Evolutionary conservation across 1,140 invertebrate species (phyloP).

Genomic region (Muscidifurax raptorellus): DNA sequence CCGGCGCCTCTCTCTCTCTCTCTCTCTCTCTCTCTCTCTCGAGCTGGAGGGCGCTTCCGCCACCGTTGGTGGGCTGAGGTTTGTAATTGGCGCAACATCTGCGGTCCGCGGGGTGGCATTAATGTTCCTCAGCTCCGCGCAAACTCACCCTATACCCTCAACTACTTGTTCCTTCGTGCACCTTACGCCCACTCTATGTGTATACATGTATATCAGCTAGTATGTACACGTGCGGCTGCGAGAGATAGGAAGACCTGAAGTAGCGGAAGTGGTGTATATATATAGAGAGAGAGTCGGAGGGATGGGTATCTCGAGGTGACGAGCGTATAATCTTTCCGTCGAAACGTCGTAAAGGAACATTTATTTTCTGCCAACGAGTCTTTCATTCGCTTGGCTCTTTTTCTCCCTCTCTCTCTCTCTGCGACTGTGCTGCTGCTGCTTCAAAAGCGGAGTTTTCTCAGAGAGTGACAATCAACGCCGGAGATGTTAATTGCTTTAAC

Average conservation of each 20-base stretch:
- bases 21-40: not conserved
- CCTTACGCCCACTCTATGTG: not conserved
- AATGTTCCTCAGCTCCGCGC: slow-evolving; percentile 67
- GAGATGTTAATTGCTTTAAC: slow-evolving; percentile 12
- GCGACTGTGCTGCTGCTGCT: not conserved
- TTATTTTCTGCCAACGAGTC: slow-evolving; percentile 32
- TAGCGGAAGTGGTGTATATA: not conserved
- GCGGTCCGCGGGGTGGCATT: slow-evolving; percentile 73
- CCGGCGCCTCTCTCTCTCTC: not conserved
- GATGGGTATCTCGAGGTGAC: slow-evolving; percentile 13
- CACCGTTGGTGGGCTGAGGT: slow-evolving; percentile 61
- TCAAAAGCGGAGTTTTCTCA: not conserved
- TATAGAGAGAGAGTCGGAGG: not conserved
- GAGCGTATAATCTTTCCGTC: slow-evolving; percentile 31
- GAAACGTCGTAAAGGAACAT: slow-evolving; percentile 26
- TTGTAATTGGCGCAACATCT: slow-evolving; percentile 76
- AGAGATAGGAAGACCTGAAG: not conserved
- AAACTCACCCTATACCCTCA: slow-evolving; percentile 51
- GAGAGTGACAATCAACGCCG: not conserved
- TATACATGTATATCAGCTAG: not conserved
- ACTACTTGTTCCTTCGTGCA: not conserved
- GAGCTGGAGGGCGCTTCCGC: not conserved
- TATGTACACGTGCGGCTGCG: not conserved
- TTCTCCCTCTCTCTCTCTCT: not conserved
- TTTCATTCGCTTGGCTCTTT: not conserved